Conservation (phyloP, 2,797 vertebrate genomes). For the Philypnodon macrostomus region DNA sequence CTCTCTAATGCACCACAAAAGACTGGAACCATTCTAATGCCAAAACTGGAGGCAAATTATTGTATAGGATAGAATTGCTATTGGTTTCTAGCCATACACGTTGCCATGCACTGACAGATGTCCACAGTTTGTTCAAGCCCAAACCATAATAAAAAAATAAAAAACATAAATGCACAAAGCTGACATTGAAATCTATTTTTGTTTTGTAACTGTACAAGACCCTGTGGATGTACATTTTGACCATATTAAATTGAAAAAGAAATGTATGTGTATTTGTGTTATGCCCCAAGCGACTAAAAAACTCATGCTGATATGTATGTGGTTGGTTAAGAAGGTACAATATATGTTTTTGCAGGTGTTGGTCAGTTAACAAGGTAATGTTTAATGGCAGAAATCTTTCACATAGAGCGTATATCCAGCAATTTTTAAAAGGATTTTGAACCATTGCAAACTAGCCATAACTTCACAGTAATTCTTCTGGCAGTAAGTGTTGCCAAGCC, state of each 20-base stretch:
- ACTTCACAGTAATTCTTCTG: too few species aligned
- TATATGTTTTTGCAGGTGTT: too few species aligned
- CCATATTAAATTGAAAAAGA: background rate
- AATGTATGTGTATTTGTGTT: background rate
- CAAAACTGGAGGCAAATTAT: slow-evolving; percentile 35
- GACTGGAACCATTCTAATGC: slow-evolving; percentile 10
- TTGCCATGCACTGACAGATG: slow-evolving; percentile 7
- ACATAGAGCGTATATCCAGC: too few species aligned
- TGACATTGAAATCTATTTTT: background rate
- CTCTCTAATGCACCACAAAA: slow-evolving; percentile 9
- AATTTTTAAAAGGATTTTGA: too few species aligned
- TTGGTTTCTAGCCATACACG: slow-evolving; percentile 1
- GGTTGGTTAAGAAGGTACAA: too few species aligned
- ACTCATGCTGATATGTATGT: too few species aligned
- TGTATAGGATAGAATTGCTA: slow-evolving; percentile 26
- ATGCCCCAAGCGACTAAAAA: background rate
- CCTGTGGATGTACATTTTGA: slow-evolving; percentile 3
- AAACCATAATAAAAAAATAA: background rate
- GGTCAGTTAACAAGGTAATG: too few species aligned
- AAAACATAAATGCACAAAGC: too few species aligned
- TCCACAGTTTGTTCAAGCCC: slow-evolving; percentile 5
- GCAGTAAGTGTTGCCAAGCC: too few species aligned
- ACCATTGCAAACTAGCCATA: too few species aligned
- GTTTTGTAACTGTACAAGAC: background rate
- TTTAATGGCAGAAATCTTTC: too few species aligned